These are phyloP conservation scores for Scaptomyza polygonia DNA, from an alignment of 2,888 invertebrate species.

Conservation along the genomic window DNA sequence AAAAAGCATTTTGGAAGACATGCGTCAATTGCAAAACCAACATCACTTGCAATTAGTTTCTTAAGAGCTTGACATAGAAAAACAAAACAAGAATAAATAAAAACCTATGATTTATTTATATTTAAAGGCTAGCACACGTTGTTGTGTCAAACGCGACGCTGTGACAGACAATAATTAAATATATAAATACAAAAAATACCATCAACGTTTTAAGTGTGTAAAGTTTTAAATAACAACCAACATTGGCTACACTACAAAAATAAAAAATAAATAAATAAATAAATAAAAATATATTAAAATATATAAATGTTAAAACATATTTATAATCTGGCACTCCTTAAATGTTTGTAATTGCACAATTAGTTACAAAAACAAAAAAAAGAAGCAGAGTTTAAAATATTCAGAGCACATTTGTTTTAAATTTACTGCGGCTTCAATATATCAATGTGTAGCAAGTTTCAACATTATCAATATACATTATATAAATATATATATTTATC, in stretches of 20 bases:
- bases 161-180: constrained; percentile 84
- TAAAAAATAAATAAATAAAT: constrained; percentile 2
- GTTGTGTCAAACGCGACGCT: constrained; percentile 82
- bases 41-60: constrained; percentile 56
- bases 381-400: constrained; percentile 47
- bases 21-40: constrained; percentile 65
- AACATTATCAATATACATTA: constrained; percentile 48
- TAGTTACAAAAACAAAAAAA: constrained; percentile 26
- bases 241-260: constrained; percentile 43
- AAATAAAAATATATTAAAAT: constrained; percentile 5
- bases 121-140: constrained; percentile 69
- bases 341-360: constrained; percentile 66
- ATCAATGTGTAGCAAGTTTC: constrained; percentile 77
- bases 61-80: constrained; percentile 56
- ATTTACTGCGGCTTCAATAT: constrained; percentile 70
- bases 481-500: constrained; percentile 12
- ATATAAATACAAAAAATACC: constrained; percentile 31
- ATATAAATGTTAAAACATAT: constrained; percentile 47
- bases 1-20: constrained; percentile 81
- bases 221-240: constrained; percentile 27
- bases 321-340: constrained; percentile 52
- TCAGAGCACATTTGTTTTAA: constrained; percentile 76
- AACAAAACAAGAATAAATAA: constrained; percentile 6
- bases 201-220: constrained; percentile 45
- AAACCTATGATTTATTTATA: constrained; percentile 49